phyloP scores from a whole-genome alignment of 2,113 vertebrate species.

The Galemys pyrenaicus region DNA sequence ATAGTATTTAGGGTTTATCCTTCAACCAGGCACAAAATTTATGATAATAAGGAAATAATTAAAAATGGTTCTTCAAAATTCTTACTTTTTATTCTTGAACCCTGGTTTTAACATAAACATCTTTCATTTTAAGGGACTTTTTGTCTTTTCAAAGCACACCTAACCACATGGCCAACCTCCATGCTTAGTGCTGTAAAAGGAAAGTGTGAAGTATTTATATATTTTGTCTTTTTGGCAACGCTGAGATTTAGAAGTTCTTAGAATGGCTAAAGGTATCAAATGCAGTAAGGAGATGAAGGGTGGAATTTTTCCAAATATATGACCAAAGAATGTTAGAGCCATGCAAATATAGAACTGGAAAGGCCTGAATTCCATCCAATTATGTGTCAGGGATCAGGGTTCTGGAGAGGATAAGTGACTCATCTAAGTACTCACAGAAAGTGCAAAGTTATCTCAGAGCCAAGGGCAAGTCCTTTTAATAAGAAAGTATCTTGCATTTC shows the following conservation, averaged over 20 bases:
- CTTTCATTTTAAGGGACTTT: neutral
- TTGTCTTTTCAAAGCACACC: neutral
- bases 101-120: neutral
- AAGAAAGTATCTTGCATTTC: neutral
- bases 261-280: conserved; percentile 25
- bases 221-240: neutral
- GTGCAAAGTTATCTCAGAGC: neutral
- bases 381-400: neutral
- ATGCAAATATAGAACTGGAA: conserved; percentile 12
- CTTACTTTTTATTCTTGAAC: neutral
- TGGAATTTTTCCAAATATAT: neutral
- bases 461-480: neutral
- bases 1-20: neutral
- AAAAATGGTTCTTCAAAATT: neutral
- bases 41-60: neutral
- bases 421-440: neutral
- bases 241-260: conserved; percentile 25
- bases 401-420: neutral
- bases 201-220: neutral
- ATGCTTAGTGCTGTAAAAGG: neutral
- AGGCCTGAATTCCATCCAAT: neutral
- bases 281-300: neutral
- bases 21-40: neutral
- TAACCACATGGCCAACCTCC: neutral
- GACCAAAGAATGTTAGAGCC: neutral